phyloP scores from a whole-genome alignment of 2,113 vertebrate species.

The Vombatus ursinus region DNA sequence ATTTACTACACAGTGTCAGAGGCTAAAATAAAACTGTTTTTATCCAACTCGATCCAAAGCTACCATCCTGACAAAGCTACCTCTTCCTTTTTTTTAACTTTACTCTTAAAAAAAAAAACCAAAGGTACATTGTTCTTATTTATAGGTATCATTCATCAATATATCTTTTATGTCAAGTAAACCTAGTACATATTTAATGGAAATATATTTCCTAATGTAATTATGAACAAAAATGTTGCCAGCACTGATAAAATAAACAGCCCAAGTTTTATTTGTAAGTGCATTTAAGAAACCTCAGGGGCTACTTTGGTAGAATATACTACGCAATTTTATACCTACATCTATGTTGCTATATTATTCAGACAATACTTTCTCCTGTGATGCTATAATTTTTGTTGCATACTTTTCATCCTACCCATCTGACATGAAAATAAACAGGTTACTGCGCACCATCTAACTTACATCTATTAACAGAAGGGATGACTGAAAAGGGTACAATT shows the following conservation, averaged over 20 bases:
- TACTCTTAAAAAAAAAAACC: background rate
- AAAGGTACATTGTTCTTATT: background rate
- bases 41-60: background rate
- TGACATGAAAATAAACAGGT: conserved; percentile 64
- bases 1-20: background rate
- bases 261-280: conserved; percentile 31
- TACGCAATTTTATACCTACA: conserved; percentile 16
- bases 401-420: conserved; percentile 57
- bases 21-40: background rate
- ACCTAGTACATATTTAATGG: conserved; percentile 22
- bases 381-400: conserved; percentile 12
- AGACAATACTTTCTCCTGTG: conserved; percentile 13
- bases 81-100: conserved; percentile 11
- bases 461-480: conserved; percentile 44
- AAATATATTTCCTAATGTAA: background rate
- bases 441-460: conserved; percentile 57
- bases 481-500: conserved; percentile 73
- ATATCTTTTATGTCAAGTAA: conserved; percentile 31
- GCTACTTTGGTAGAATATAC: conserved; percentile 44
- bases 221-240: conserved; percentile 5
- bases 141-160: background rate
- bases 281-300: conserved; percentile 13
- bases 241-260: background rate
- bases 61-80: background rate
- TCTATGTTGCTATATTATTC: conserved; percentile 31